phyloP scores from a whole-genome alignment of 1,140 invertebrate genomes.

The Nephotettix cincticeps region DNA sequence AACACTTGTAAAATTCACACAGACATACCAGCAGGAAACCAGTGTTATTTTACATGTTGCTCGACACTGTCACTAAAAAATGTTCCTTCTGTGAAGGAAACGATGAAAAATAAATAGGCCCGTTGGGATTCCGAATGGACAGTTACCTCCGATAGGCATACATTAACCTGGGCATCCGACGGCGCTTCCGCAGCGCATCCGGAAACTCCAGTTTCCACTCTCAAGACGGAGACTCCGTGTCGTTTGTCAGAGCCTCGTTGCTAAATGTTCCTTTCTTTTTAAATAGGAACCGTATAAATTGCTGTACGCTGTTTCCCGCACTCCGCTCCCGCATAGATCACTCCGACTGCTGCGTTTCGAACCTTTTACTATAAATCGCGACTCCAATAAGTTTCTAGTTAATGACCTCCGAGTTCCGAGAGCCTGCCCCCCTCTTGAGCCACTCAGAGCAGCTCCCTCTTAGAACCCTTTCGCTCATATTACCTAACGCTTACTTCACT shows the following conservation, averaged over 20 bases:
- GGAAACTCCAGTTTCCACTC: conserved; percentile 5
- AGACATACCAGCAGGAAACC: too few relatives aligned
- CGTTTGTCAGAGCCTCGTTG: background rate
- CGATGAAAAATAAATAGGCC: too few relatives aligned
- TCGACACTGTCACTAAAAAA: too few relatives aligned
- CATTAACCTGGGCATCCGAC: conserved; percentile 7
- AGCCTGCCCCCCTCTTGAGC: background rate
- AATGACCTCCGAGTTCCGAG: background rate
- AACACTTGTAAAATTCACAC: too few relatives aligned
- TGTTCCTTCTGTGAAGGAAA: too few relatives aligned
- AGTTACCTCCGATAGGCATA: background rate
- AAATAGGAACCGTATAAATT: conserved; percentile 18
- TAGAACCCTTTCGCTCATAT: too few relatives aligned
- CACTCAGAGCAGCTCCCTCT: too few relatives aligned
- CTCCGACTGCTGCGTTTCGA: background rate
- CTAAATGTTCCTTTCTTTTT: conserved; percentile 21
- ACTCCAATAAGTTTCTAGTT: background rate
- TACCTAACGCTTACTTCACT: too few relatives aligned
- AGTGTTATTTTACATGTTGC: too few relatives aligned
- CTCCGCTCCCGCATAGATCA: background rate
- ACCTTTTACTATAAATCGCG: conserved; percentile 7
- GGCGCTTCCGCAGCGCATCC: background rate
- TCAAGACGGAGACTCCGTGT: background rate
- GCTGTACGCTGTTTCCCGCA: conserved; percentile 4
- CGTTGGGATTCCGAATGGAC: background rate